These are phyloP conservation scores for Clavelina lepadiformis DNA, from an alignment of 23 tunicate genomes.

Conservation along the genomic window DNA sequence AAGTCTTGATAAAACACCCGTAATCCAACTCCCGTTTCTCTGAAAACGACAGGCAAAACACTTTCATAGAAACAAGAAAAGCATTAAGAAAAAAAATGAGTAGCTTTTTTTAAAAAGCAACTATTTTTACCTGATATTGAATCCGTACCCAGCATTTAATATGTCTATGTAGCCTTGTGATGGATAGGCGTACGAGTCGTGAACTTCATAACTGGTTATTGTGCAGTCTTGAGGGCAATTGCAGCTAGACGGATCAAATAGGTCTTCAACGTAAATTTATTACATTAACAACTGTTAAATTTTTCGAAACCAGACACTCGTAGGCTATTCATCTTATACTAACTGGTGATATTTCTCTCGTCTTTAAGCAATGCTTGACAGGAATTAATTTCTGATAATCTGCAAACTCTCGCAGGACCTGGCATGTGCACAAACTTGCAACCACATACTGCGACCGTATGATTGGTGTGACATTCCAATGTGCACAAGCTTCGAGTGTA, in stretches of 20 bases:
- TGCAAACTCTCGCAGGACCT: conserved; percentile 7
- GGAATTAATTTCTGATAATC: background rate
- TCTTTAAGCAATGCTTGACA: background rate
- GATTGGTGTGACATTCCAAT: conserved; percentile 46
- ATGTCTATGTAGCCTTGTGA: conserved; percentile 14
- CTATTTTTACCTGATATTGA: conserved; percentile 21
- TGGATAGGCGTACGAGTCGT: conserved; percentile 8
- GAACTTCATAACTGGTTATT: background rate
- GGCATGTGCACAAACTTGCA: conserved; percentile 42
- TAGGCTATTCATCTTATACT: no score
- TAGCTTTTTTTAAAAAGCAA: no score
- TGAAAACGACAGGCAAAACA: background rate
- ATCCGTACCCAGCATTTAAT: background rate
- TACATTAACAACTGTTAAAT: background rate
- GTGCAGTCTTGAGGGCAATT: conserved; percentile 39
- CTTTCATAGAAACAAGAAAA: background rate
- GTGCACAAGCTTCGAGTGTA: conserved; percentile 41
- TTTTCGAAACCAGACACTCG: no score
- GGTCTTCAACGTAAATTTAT: background rate
- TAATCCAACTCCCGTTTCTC: conserved; percentile 23
- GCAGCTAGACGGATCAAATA: conserved; percentile 30
- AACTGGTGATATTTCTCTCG: no score
- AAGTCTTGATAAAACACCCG: conserved; percentile 35
- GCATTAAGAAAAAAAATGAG: background rate
- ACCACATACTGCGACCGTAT: conserved; percentile 23